Evolutionary conservation across 2,113 vertebrate species (phyloP).

Genomic region (Numenius arquata): DNA sequence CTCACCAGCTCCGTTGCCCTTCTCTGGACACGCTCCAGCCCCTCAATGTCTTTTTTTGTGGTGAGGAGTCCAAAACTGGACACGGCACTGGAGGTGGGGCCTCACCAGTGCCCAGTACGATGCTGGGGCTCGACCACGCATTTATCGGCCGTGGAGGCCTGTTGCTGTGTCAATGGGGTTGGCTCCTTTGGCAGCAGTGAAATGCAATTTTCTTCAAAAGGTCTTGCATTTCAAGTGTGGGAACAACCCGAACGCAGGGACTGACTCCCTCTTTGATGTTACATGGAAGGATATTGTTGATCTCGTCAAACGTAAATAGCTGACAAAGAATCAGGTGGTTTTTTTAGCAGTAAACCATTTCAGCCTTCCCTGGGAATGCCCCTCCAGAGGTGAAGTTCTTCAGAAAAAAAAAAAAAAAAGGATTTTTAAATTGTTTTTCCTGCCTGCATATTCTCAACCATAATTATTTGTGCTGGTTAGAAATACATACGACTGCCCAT

Average conservation of each 20-base stretch:
- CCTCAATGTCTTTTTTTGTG: too few species aligned
- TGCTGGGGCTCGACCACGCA: fast-evolving
- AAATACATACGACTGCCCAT: background rate
- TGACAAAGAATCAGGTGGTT: background rate
- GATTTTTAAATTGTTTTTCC: background rate
- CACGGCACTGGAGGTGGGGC: too few species aligned
- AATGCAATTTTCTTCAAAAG: background rate
- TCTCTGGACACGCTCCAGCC: too few species aligned
- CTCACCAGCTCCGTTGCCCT: too few species aligned
- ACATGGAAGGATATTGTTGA: background rate
- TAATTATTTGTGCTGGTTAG: background rate
- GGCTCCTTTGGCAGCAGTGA: background rate
- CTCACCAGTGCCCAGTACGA: too few species aligned
- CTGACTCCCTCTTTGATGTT: background rate
- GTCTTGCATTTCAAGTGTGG: background rate
- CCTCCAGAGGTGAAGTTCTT: background rate
- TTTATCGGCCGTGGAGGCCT: background rate
- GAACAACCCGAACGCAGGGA: background rate
- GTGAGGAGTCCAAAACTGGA: too few species aligned
- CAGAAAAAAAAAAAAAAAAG: background rate
- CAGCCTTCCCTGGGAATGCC: background rate
- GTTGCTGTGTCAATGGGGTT: background rate
- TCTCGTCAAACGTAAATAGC: background rate
- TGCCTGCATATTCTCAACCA: background rate
- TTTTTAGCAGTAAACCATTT: background rate